phyloP scores from a whole-genome alignment of 2,113 vertebrate species.

The Hystrix cristata region DNA sequence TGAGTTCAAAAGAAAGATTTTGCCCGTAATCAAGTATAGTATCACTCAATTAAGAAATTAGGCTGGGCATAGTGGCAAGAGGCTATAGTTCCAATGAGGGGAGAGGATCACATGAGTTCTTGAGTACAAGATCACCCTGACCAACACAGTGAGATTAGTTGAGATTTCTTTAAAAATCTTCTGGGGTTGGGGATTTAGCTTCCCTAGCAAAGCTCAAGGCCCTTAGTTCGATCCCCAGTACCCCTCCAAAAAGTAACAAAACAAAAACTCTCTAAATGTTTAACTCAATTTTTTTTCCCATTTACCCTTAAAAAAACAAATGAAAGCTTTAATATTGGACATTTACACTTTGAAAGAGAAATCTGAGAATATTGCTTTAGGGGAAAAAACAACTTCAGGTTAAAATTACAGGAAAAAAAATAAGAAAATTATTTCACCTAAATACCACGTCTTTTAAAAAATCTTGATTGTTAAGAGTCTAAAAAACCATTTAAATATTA shows the following conservation, averaged over 20 bases:
- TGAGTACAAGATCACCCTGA: neutral
- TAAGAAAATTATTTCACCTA: neutral
- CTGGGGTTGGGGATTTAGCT: no score
- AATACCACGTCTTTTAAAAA: neutral
- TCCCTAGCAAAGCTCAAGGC: no score
- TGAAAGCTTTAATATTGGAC: constrained; percentile 13
- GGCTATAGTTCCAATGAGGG: neutral
- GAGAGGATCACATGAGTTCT: neutral
- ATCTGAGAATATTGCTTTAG: neutral
- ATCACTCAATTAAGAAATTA: constrained; percentile 26
- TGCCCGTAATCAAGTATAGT: neutral
- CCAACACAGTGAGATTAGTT: neutral
- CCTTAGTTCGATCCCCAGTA: no score
- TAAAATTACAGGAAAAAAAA: constrained; percentile 26
- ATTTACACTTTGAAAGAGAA: constrained; percentile 34
- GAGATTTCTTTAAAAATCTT: neutral
- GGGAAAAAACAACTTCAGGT: neutral
- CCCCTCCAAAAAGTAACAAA: no score
- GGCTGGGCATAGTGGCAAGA: neutral
- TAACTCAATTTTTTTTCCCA: constrained; percentile 30
- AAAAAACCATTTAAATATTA: neutral
- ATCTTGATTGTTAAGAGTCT: neutral
- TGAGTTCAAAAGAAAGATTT: constrained; percentile 30
- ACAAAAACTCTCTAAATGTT: neutral
- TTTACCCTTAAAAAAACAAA: neutral